phyloP scores from a whole-genome alignment of 2,797 vertebrate species.

The Cheracebus regulus region DNA sequence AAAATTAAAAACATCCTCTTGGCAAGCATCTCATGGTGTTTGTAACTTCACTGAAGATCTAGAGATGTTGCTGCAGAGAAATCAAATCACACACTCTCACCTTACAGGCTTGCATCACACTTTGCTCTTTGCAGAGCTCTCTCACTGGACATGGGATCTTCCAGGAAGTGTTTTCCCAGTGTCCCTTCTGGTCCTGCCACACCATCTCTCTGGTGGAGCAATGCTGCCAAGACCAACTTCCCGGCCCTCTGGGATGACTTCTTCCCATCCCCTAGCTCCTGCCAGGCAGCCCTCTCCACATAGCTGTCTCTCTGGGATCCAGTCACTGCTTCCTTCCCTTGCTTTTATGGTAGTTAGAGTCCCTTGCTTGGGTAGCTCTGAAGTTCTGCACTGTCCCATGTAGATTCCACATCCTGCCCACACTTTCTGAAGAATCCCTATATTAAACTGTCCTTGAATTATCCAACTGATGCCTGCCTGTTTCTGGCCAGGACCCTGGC shows the following conservation, averaged over 20 bases:
- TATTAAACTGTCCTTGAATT: neutral
- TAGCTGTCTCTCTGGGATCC: neutral
- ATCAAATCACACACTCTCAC: rapidly evolving
- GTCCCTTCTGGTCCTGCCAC: neutral
- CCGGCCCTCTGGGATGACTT: neutral
- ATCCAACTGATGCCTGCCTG: rapidly evolving
- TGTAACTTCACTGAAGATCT: neutral
- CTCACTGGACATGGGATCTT: neutral
- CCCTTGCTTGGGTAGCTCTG: neutral
- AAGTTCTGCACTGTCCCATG: no score
- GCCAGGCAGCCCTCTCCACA: no score
- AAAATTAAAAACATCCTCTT: neutral
- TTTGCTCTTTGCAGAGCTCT: neutral
- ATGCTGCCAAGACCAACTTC: neutral
- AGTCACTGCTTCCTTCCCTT: neutral
- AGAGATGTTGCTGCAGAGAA: no score
- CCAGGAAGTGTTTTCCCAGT: neutral
- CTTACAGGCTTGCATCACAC: neutral
- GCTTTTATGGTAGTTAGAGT: neutral
- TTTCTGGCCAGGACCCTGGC: neutral
- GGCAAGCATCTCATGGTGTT: neutral
- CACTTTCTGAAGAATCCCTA: neutral
- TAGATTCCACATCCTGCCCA: neutral
- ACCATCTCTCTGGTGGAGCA: neutral
- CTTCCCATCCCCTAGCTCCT: neutral